Evolutionary conservation across 2,113 vertebrate genomes (phyloP), one percentile per base, ranked within the genome.

Genomic region (Cyprinodon brontotheroides): DNA sequence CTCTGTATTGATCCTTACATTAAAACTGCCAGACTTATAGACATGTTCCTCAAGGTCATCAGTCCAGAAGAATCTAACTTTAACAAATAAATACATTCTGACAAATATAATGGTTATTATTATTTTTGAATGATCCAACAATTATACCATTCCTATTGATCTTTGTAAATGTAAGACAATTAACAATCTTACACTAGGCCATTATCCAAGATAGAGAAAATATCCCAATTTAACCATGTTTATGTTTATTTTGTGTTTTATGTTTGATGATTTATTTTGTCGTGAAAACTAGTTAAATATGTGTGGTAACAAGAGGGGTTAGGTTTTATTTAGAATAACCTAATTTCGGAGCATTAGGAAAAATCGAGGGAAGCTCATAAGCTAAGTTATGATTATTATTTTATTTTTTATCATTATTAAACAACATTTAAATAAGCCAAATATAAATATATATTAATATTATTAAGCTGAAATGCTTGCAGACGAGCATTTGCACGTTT

Each of bases 1-100:
- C 84, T 47, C 75, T 22, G 40, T 81, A 94, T 93, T 41, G 93
- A 94, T 91, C 88, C 53, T 11, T 45, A 85, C 72, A 86, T 79
- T 78, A 72, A 79, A 65, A 79, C 89, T 77, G 74, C 73, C 77
- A 77, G 79, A 48, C 66, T 81, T 75, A 73, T 66, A 41, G 70
- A 38, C 50, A 10, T 15, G 50, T 14, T 57, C 70, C 50, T 67
- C 17, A 17, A 29, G 41, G 74, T 45, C 62, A 47, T 69, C 45
- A 29, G 75, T 69, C 75, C 70, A 20, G 47, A 70, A 80, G 80
- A 60, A 53, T 83, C 79, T 68, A 78, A 70, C 68, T 72, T 41
- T 36, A 73, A 78, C 3, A 10, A 60, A 22, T n/a, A 15, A 60
- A 9, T 60, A n/a, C 22, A 3, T n/a, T 22, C 6, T 3, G 5